A percentile compares a stretch with the other conserved stretches of the same genome.
These are phyloP conservation scores for Varroa destructor DNA, from an alignment of 1,140 invertebrate species.

Conservation along the genomic window DNA sequence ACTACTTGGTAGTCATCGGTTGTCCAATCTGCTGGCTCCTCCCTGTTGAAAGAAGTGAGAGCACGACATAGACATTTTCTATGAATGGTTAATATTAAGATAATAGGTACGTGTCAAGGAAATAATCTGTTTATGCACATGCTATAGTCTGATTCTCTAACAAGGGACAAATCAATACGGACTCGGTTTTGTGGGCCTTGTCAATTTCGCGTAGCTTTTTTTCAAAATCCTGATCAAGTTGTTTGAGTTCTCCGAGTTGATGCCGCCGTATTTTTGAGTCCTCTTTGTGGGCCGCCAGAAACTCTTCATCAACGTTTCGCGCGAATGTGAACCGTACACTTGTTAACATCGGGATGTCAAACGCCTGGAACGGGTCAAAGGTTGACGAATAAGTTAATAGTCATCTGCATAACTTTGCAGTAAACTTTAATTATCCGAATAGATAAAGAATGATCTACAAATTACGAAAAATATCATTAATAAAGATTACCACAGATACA, in stretches of 20 bases:
- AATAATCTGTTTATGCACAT: too few relatives aligned
- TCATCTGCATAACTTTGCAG: too few relatives aligned
- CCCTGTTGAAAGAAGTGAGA: neutral
- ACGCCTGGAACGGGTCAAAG: neutral
- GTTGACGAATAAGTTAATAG: too few relatives aligned
- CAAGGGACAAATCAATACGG: neutral
- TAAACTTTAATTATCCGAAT: too few relatives aligned
- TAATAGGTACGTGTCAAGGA: too few relatives aligned
- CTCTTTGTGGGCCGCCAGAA: conserved; percentile 25
- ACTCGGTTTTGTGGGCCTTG: conserved; percentile 26
- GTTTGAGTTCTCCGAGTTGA: conserved; percentile 23
- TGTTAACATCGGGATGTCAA: conserved; percentile 24
- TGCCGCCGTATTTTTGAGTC: conserved; percentile 22
- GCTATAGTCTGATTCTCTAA: too few relatives aligned
- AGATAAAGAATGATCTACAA: too few relatives aligned
- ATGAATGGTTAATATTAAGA: too few relatives aligned
- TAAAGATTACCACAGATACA: too few relatives aligned
- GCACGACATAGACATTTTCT: too few relatives aligned
- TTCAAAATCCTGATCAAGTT: conserved; percentile 26
- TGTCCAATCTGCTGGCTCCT: conserved; percentile 24
- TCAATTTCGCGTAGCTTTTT: conserved; percentile 22
- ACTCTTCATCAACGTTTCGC: conserved; percentile 24
- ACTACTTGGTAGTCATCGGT: conserved; percentile 24
- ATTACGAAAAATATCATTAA: too few relatives aligned
- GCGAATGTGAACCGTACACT: conserved; percentile 27